A percentile compares a stretch with the other conserved stretches of the same genome.
phyloP scores from a whole-genome alignment of 2,113 vertebrate species.

The Eretmochelys imbricata region DNA sequence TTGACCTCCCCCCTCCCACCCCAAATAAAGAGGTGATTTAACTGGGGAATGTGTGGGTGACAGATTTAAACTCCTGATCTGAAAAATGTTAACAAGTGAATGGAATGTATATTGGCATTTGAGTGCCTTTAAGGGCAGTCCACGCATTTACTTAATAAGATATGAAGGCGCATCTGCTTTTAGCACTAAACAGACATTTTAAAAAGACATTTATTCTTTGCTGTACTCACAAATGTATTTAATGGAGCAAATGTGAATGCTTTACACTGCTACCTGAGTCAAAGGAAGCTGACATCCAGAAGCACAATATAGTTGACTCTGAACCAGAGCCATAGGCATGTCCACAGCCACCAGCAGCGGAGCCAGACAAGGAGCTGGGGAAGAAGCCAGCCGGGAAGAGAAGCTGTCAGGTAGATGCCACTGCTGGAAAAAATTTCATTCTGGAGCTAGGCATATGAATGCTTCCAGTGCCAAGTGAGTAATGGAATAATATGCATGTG shows the following conservation, averaged over 20 bases:
- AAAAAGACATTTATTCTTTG: background rate
- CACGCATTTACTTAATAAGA: slow-evolving; percentile 59
- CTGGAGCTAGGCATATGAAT: slow-evolving; percentile 59
- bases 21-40: slow-evolving; percentile 35
- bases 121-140: slow-evolving; percentile 59
- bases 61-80: slow-evolving; percentile 63
- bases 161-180: slow-evolving; percentile 53
- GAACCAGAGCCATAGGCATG: slow-evolving; percentile 27
- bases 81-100: slow-evolving; percentile 64
- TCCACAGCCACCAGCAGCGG: slow-evolving; percentile 51
- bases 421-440: slow-evolving; percentile 29
- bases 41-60: slow-evolving; percentile 32
- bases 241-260: background rate
- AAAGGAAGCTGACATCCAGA: slow-evolving; percentile 41
- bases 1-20: background rate
- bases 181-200: slow-evolving; percentile 18
- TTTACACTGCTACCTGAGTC: background rate
- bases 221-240: slow-evolving; percentile 23
- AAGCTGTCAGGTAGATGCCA: slow-evolving; percentile 59
- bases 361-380: slow-evolving; percentile 67
- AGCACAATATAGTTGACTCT: slow-evolving; percentile 41
- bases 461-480: slow-evolving; percentile 76
- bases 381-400: slow-evolving; percentile 71
- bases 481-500: slow-evolving; percentile 72
- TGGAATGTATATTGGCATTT: slow-evolving; percentile 58